phyloP scores from a whole-genome alignment of 2,113 vertebrate species.

The Catharus minimus region DNA sequence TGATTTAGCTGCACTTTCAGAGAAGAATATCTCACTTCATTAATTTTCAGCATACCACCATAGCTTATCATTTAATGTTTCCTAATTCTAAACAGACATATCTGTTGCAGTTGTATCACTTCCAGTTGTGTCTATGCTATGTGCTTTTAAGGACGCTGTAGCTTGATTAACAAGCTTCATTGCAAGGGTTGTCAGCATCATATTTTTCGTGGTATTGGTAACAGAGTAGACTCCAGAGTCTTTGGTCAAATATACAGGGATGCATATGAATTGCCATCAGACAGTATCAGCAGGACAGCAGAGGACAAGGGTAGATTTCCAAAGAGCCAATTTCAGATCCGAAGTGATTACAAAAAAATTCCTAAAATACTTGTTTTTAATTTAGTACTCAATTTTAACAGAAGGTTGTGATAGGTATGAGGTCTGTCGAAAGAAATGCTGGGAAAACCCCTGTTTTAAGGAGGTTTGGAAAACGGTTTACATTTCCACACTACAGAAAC shows the following conservation, averaged over 20 bases:
- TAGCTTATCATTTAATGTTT: not conserved
- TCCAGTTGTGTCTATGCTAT: not conserved
- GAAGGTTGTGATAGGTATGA: not conserved
- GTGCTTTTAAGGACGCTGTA: not conserved
- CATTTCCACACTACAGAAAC: not conserved
- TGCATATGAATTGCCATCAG: not conserved
- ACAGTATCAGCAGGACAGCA: not conserved
- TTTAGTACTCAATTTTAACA: not conserved
- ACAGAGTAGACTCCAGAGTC: not conserved
- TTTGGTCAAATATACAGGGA: not conserved
- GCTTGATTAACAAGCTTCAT: not conserved
- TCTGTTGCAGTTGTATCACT: not conserved
- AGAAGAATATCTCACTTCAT: not conserved
- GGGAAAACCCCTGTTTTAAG: not conserved
- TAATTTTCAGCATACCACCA: not conserved
- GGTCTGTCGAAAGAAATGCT: not conserved
- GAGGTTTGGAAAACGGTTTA: not conserved
- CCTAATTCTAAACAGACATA: not conserved
- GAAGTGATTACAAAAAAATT: not conserved
- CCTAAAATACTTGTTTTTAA: not conserved
- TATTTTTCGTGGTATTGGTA: not conserved
- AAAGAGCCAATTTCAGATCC: not conserved
- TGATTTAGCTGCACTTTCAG: not conserved
- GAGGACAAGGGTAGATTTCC: not conserved
- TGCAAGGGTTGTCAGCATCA: not conserved